Evolutionary conservation across 2,888 invertebrate genomes (phyloP), one percentile per base, ranked within the genome.

Genomic region (Machimus rusticus): DNA sequence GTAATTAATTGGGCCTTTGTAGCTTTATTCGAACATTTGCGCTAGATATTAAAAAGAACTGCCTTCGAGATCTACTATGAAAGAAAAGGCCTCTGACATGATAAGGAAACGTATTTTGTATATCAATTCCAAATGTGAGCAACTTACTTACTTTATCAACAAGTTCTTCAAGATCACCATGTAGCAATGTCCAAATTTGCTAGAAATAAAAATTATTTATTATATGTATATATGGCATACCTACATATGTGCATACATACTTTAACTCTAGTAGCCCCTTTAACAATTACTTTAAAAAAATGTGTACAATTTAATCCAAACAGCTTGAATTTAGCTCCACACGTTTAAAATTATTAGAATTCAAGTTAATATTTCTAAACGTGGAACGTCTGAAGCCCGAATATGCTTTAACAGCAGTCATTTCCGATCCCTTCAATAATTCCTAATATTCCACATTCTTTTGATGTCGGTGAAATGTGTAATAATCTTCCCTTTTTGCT

Each of bases 401-500:
- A 23, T 66, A 14, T 66, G 23, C 28, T 66, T 12, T 12, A 3
- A 39, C 2, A 46, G 43, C 16, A 66, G 9, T 23, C 23, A 66
- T 66, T 66, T 23, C 12, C 19, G 8, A 66, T 23, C 66, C 66
- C 9, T 23, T 66, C 66, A 66, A 28, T 66, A 66, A 66, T 23
- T 66, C 12, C 66, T 66, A 66, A 66, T 66, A 23, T 28, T 46
- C 43, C 19, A 28, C 28, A 23, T 66, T 23, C 66, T 66, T 66
- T 66, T 66, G 66, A 66, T 66, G 66, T 66, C 1, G 66, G 23
- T 66, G 23, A 28, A 66, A 66, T 28, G 66, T 66, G 66, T 28
- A 66, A 66, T 66, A 66, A 66, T 78, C 78, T 12, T 43, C 78
- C 78, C 78, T 78, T 19, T 78, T 78, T 78, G n/a, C 23, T n/a